Percentiles rank a stretch among this genome's conserved stretches.
Evolutionary conservation across 2,797 vertebrate genomes (phyloP).

Genomic region (Staurois parvus): DNA sequence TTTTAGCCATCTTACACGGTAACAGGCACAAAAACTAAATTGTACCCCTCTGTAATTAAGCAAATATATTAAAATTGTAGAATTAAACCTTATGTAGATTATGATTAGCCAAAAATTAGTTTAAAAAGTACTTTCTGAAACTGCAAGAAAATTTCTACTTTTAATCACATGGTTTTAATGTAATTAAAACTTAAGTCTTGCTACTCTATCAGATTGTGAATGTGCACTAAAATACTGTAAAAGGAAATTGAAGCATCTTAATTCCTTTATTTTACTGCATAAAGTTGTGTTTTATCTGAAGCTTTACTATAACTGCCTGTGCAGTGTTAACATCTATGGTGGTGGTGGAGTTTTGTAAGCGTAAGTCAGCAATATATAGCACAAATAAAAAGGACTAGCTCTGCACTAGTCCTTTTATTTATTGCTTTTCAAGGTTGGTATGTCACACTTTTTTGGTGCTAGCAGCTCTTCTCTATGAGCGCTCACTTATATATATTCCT

Average conservation of each 20-base stretch:
- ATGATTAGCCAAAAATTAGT: neutral
- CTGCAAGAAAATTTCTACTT: neutral
- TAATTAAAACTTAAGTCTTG: neutral
- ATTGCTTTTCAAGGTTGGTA: too few relatives aligned
- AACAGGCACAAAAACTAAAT: slow-evolving; percentile 22
- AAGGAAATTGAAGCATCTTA: too few relatives aligned
- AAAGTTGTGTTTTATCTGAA: neutral
- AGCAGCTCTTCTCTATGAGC: too few relatives aligned
- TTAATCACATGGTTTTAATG: neutral
- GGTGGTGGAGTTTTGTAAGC: too few relatives aligned
- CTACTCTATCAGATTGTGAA: neutral
- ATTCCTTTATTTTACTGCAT: neutral
- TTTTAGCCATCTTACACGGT: slow-evolving; percentile 23
- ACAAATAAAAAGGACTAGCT: too few relatives aligned
- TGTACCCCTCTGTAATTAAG: slow-evolving; percentile 25
- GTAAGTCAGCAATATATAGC: too few relatives aligned
- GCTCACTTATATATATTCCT: too few relatives aligned
- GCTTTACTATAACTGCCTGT: too few relatives aligned
- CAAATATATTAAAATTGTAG: slow-evolving; percentile 13
- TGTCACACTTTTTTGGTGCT: too few relatives aligned
- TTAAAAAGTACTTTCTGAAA: neutral
- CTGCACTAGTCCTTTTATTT: too few relatives aligned
- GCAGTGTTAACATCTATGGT: too few relatives aligned
- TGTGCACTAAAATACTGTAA: neutral
- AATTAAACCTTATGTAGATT: neutral